phyloP scores from a whole-genome alignment of 2,888 invertebrate species.

The Oxycera nigricornis region DNA sequence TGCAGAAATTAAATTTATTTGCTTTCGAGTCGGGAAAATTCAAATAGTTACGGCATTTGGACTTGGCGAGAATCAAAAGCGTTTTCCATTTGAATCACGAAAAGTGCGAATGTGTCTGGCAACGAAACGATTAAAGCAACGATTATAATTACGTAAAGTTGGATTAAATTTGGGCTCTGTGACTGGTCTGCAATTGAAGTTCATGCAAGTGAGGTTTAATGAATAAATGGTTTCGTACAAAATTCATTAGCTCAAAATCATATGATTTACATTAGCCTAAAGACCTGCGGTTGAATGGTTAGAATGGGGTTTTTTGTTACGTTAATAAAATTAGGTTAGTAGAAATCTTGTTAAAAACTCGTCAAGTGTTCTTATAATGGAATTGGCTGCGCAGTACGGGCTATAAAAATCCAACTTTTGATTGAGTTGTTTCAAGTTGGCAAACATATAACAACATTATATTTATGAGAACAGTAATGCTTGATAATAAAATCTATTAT shows the following conservation, averaged over 20 bases:
- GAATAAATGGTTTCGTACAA: not conserved
- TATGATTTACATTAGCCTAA: not conserved
- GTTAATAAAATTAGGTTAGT: too few relatives aligned
- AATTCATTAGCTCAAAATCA: conserved; percentile 2
- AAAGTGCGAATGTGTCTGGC: not conserved
- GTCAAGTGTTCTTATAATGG: too few relatives aligned
- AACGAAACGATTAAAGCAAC: not conserved
- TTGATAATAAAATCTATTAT: too few relatives aligned
- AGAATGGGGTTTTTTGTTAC: too few relatives aligned
- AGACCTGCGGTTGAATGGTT: not conserved
- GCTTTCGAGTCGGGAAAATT: not conserved
- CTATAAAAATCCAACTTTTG: too few relatives aligned
- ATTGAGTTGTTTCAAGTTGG: too few relatives aligned
- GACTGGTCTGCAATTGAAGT: not conserved
- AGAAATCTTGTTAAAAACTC: too few relatives aligned
- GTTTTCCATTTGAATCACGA: not conserved
- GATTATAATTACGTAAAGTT: not conserved
- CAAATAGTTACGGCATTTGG: not conserved
- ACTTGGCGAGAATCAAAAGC: not conserved
- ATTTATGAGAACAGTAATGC: too few relatives aligned
- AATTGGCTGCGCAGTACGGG: too few relatives aligned
- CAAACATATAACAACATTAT: too few relatives aligned
- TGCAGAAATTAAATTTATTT: not conserved
- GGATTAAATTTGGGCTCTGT: not conserved
- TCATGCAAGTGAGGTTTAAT: not conserved